Evolutionary conservation across 2,113 vertebrate genomes (phyloP).

Genomic region (Anolis carolinensis): DNA sequence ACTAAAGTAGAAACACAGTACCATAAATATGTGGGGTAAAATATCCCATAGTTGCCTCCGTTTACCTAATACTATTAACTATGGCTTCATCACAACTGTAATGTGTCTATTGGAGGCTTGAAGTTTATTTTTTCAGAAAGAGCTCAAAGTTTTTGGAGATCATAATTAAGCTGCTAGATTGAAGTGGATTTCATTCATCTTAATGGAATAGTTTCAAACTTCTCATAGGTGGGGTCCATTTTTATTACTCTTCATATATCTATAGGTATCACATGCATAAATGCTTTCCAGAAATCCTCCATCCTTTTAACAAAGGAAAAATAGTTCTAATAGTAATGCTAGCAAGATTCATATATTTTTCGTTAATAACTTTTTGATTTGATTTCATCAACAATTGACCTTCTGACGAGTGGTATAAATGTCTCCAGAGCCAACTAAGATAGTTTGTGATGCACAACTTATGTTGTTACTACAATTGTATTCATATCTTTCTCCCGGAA

Average conservation of each 20-base stretch:
- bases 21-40: too few species aligned
- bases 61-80: not conserved
- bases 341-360: not conserved
- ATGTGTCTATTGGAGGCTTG: not conserved
- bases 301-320: not conserved
- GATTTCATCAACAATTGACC: not conserved
- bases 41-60: not conserved
- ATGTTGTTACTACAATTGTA: not conserved
- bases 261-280: too few species aligned
- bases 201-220: not conserved
- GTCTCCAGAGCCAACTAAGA: not conserved
- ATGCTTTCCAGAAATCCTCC: too few species aligned
- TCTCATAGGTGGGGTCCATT: not conserved
- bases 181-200: not conserved
- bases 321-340: not conserved
- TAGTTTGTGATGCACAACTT: not conserved
- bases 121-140: not conserved
- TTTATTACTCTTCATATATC: not conserved
- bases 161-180: not conserved
- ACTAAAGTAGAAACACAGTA: too few species aligned
- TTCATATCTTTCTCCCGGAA: not conserved
- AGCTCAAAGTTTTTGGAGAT: not conserved
- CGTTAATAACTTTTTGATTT: not conserved
- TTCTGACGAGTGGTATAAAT: not conserved
- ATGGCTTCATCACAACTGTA: not conserved